A percentile compares a stretch with the other conserved stretches of the same genome.
Conservation (phyloP, 2,113 vertebrate genomes). For the Ginglymostoma cirratum region DNA sequence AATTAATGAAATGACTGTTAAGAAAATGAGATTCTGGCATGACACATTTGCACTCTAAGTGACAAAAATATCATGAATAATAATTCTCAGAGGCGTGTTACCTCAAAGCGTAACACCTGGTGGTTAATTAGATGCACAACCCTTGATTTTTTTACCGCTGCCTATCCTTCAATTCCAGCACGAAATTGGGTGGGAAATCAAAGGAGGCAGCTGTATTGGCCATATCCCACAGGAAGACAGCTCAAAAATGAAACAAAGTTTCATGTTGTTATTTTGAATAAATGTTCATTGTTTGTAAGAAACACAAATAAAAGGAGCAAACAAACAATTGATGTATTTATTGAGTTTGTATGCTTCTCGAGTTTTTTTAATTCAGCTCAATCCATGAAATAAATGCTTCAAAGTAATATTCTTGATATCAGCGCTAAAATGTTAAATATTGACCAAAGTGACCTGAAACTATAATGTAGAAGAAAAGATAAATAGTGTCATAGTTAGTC, state of each 20-base stretch:
- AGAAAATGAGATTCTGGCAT: conserved; percentile 20
- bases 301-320: neutral
- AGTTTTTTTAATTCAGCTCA: neutral
- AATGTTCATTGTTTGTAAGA: neutral
- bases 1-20: conserved; percentile 33
- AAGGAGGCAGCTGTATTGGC: neutral
- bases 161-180: neutral
- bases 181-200: neutral
- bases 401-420: neutral
- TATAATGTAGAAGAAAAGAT: neutral
- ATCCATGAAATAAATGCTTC: neutral
- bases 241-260: neutral
- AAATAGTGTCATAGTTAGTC: neutral
- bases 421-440: neutral
- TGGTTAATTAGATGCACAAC: neutral
- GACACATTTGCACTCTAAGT: conserved; percentile 12
- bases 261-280: neutral
- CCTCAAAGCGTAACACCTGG: neutral
- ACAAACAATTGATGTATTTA: neutral
- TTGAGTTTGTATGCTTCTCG: neutral
- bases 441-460: neutral
- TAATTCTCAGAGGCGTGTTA: conserved; percentile 3
- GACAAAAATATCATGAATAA: neutral
- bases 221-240: neutral
- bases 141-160: neutral